These are phyloP conservation scores for Saccopteryx leptura DNA, from an alignment of 2,113 vertebrate species.

Conservation along the genomic window DNA sequence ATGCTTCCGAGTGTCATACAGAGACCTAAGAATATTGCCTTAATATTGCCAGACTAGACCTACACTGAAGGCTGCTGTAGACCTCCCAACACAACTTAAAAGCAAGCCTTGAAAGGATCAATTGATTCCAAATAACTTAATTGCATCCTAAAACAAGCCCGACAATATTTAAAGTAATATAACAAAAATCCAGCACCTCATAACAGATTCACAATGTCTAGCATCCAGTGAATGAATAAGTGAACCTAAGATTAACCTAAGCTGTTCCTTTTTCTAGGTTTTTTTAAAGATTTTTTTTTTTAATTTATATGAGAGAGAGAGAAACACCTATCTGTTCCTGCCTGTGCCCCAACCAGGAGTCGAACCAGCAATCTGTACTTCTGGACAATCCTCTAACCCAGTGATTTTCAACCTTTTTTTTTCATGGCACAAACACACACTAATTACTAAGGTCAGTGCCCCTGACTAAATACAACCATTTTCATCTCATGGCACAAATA, in stretches of 20 bases:
- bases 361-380: no score
- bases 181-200: neutral
- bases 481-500: no score
- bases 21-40: neutral
- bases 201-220: neutral
- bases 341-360: no score
- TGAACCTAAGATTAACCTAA: neutral
- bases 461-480: no score
- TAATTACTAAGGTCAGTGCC: no score
- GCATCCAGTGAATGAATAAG: neutral
- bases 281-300: no score
- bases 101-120: neutral
- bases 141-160: neutral
- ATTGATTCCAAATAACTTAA: conserved; percentile 31
- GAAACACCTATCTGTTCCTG: no score
- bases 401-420: no score
- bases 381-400: no score
- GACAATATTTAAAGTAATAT: conserved; percentile 48
- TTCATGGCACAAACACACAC: no score
- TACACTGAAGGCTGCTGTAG: neutral
- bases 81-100: conserved; percentile 22
- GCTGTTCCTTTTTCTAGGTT: neutral
- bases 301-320: no score
- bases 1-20: neutral
- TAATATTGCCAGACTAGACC: neutral